Conservation (phyloP, 2,797 vertebrate species). For the Gallinago solitaria region DNA sequence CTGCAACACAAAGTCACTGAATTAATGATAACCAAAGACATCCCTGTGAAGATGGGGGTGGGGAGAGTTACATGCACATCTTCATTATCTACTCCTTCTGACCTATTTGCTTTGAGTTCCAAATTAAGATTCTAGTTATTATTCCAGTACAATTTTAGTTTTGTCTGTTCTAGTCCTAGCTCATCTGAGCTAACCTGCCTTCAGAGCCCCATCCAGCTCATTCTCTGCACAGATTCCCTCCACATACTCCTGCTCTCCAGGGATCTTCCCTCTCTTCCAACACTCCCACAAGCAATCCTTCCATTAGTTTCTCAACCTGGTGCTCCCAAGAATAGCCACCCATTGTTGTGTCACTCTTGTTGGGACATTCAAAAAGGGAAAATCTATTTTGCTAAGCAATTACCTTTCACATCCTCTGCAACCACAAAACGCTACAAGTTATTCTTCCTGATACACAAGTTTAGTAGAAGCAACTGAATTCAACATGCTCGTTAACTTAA, state of each 20-base stretch:
- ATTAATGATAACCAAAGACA: background rate
- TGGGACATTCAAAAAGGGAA: background rate
- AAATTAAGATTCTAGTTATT: background rate
- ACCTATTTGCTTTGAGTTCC: background rate
- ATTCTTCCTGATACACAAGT: background rate
- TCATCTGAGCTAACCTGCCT: background rate
- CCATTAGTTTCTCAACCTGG: background rate
- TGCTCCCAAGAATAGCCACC: background rate
- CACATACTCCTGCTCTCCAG: background rate
- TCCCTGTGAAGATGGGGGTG: background rate
- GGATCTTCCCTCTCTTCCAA: background rate
- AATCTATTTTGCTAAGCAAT: background rate
- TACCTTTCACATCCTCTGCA: background rate
- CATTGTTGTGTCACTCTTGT: fast-evolving
- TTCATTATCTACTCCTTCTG: background rate
- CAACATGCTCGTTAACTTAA: background rate
- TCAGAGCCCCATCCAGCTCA: background rate
- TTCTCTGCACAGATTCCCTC: background rate
- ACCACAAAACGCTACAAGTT: background rate
- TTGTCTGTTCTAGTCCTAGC: background rate
- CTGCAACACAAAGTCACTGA: background rate
- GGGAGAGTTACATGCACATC: background rate
- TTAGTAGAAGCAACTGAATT: background rate
- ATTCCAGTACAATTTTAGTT: background rate
- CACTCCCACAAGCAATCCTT: background rate